Conservation (phyloP, 2,888 invertebrate genomes). For the Zele albiditarsus region DNA sequence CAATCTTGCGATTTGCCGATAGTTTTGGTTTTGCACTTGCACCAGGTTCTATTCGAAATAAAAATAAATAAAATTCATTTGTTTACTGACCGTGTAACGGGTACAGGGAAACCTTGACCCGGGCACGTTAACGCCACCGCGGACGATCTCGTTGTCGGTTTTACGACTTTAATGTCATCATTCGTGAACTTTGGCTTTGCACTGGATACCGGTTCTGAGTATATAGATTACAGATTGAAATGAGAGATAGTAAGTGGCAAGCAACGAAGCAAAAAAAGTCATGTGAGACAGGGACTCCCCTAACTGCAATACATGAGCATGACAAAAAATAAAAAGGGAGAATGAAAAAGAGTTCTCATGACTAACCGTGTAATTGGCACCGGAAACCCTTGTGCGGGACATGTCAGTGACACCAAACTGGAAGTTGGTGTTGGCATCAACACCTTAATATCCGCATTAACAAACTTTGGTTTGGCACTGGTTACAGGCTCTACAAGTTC, state of each 20-base stretch:
- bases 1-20: conserved; percentile 67
- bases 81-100: conserved; percentile 68
- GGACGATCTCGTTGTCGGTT: conserved; percentile 63
- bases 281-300: conserved; percentile 34
- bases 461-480: conserved; percentile 80
- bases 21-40: conserved; percentile 68
- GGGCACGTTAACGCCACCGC: conserved; percentile 74
- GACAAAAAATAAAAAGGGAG: not conserved
- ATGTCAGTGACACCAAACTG: conserved; percentile 71
- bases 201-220: conserved; percentile 81
- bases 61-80: conserved; percentile 60
- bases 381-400: conserved; percentile 77
- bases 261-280: conserved; percentile 21
- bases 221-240: conserved; percentile 23
- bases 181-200: conserved; percentile 80
- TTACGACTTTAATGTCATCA: conserved; percentile 73
- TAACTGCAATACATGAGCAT: not conserved
- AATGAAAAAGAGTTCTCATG: conserved; percentile 34
- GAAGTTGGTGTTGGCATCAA: conserved; percentile 63
- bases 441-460: conserved; percentile 69
- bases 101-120: conserved; percentile 76
- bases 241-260: conserved; percentile 7
- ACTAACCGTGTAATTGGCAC: conserved; percentile 71
- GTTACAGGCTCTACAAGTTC: conserved; percentile 79
- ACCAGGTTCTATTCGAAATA: conserved; percentile 60